phyloP scores from a whole-genome alignment of 1,140 invertebrate species.

The Psix sp. region DNA sequence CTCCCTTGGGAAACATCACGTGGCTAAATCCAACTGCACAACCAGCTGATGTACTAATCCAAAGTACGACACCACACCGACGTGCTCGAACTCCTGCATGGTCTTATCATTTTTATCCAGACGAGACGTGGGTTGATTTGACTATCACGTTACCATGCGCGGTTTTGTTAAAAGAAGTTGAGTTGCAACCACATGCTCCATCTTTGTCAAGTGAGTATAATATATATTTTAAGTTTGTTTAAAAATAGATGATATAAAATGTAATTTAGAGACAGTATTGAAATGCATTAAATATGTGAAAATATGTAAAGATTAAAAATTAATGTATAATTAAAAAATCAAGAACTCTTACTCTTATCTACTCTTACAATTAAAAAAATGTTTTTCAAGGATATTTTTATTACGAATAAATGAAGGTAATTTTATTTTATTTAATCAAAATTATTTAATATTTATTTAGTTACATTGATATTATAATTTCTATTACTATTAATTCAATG shows the following conservation, averaged over 20 bases:
- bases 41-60: slow-evolving; percentile 90
- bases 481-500: too few relatives aligned
- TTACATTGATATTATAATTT: too few relatives aligned
- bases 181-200: slow-evolving; percentile 90
- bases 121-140: slow-evolving; percentile 91
- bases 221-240: slow-evolving; percentile 6
- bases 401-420: too few relatives aligned
- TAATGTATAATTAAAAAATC: too few relatives aligned
- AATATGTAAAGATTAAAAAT: too few relatives aligned
- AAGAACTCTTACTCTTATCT: too few relatives aligned
- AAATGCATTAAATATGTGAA: too few relatives aligned
- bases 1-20: slow-evolving; percentile 88
- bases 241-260: neutral
- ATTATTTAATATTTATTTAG: too few relatives aligned
- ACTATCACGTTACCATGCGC: slow-evolving; percentile 92
- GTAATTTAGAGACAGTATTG: too few relatives aligned
- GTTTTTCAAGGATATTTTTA: too few relatives aligned
- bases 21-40: slow-evolving; percentile 91
- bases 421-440: too few relatives aligned
- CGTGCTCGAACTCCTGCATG: slow-evolving; percentile 90
- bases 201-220: slow-evolving; percentile 84
- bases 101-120: slow-evolving; percentile 95
- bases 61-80: slow-evolving; percentile 84
- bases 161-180: slow-evolving; percentile 92
- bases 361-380: too few relatives aligned